Evolutionary conservation across 2,113 vertebrate species (phyloP), one percentile per base, ranked within the genome.

Genomic region (Sapayoa aenigma): DNA sequence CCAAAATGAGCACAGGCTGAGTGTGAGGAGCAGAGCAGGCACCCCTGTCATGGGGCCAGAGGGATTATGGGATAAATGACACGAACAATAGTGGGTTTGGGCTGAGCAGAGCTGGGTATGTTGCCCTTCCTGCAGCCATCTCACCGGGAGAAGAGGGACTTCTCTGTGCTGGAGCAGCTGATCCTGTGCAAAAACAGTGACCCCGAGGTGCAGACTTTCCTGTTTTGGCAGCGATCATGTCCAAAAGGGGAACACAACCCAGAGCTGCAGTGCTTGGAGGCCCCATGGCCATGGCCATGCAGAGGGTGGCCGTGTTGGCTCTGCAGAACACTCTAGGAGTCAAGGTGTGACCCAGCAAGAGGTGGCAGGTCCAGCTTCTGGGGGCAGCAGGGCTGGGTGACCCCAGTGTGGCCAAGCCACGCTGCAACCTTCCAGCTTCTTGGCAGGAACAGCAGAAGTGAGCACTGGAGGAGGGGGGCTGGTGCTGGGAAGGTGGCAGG

Each of bases 51-150:
- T 28, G 46, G 60, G 82, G 21, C 8, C 5, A 44, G 44, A 0
- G 0, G 59, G 66, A 31, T 11, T 0, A 0, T 13, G 49, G n/a
- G 39, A 79, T 50, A 19, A 62, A 41, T 0, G 1, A 17, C 46
- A 20, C 1, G 2, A 66, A 35, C 6, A 0, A 0, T n/a, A 31
- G 66, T 9, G n/a, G 47, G 16, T 41, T 33, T 63, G 47, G 53
- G 62, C 60, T 68, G 25, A 37, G 60, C 6, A 49, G 73, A 47
- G 69, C n/a, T 55, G 69, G 49, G 12, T 6, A 1, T 1, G 27
- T 11, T 74, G 50, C 28, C 53, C 11, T 7, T 52, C 28, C 60
- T 1, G 4, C 24, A 42, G 60, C 72, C 3, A 1, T 49, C 44
- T 55, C 5, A 3, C 28, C 0, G 1, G 41, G 62, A 49, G 16